Evolutionary conservation across 2,888 invertebrate genomes (phyloP).

Genomic region (Corbicula japonica): DNA sequence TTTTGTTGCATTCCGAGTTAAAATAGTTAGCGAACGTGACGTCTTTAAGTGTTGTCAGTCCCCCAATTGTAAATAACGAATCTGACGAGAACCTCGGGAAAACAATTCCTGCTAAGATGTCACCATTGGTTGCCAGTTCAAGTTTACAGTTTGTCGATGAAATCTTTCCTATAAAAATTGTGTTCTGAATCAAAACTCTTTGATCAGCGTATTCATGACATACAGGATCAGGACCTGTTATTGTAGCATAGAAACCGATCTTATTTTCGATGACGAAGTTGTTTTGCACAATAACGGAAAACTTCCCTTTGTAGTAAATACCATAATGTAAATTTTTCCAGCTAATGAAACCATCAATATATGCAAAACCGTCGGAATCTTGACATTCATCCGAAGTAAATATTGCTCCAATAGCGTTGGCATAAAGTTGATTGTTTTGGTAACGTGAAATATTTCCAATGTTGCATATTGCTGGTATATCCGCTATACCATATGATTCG

Average conservation of each 20-base stretch:
- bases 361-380: conserved; percentile 63
- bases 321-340: conserved; percentile 81
- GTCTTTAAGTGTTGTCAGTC: conserved; percentile 60
- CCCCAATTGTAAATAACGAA: conserved; percentile 75
- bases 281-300: conserved; percentile 59
- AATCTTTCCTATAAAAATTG: conserved; percentile 79
- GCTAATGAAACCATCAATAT: conserved; percentile 71
- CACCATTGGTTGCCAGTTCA: conserved; percentile 61
- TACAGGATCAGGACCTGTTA: conserved; percentile 71
- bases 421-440: conserved; percentile 73
- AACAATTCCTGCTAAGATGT: conserved; percentile 72
- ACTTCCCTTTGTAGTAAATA: conserved; percentile 72
- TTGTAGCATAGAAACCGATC: conserved; percentile 76
- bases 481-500: conserved; percentile 78
- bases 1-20: conserved; percentile 37
- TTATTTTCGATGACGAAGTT: conserved; percentile 77
- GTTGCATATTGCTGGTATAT: conserved; percentile 61
- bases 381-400: conserved; percentile 16
- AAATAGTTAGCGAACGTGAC: conserved; percentile 70
- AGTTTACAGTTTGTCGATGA: conserved; percentile 73
- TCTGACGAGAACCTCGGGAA: conserved; percentile 74
- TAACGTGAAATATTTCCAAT: conserved; percentile 65
- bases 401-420: conserved; percentile 70
- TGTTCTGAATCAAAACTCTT: conserved; percentile 66
- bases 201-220: conserved; percentile 71